phyloP scores from a whole-genome alignment of 2,113 vertebrate genomes.

The Trichomycterus rosablanca region DNA sequence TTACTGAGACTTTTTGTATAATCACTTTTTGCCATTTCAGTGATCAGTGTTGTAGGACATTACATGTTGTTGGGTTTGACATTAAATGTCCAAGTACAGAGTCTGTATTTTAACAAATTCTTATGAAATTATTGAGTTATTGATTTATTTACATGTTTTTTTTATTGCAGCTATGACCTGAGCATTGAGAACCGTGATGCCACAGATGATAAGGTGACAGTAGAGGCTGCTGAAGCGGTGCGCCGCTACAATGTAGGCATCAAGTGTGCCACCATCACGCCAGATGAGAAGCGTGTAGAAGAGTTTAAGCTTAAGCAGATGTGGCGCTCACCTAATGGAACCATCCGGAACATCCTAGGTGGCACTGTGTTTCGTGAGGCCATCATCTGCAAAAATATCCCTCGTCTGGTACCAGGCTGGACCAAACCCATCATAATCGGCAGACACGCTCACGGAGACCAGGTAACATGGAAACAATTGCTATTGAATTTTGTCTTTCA shows the following conservation, averaged over 20 bases:
- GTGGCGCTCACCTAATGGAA: slow-evolving; percentile 98
- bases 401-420: slow-evolving; percentile 89
- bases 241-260: slow-evolving; percentile 84
- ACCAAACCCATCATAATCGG: slow-evolving; percentile 94
- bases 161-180: slow-evolving; percentile 79
- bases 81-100: no score
- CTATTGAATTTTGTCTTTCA: no score
- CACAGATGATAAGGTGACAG: slow-evolving; percentile 84
- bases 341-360: slow-evolving; percentile 94
- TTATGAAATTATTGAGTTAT: no score
- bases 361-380: slow-evolving; percentile 97
- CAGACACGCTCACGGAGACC: slow-evolving; percentile 93
- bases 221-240: slow-evolving; percentile 90
- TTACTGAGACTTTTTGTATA: no score
- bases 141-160: no score
- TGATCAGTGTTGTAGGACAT: no score
- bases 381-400: slow-evolving; percentile 96
- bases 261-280: slow-evolving; percentile 97
- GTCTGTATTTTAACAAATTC: no score
- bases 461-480: slow-evolving; percentile 69
- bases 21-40: no score
- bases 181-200: slow-evolving; percentile 90
- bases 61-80: no score
- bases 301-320: slow-evolving; percentile 97
- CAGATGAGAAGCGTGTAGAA: slow-evolving; percentile 92